phyloP scores from a whole-genome alignment of 2,797 vertebrate species.

The Tamandua tetradactyla region DNA sequence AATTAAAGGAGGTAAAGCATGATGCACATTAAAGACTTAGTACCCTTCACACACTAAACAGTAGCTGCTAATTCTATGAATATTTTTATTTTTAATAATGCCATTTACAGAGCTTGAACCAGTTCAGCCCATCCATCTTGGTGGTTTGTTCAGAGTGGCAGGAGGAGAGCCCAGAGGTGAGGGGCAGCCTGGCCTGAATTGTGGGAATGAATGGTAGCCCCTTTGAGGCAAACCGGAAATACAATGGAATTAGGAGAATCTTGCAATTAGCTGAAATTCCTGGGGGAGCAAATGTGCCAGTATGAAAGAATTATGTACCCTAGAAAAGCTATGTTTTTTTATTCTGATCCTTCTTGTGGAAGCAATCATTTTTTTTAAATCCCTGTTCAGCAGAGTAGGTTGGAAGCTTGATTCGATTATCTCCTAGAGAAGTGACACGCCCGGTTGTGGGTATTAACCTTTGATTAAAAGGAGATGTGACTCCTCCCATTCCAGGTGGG shows the following conservation, averaged over 20 bases:
- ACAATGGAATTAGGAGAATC: background rate
- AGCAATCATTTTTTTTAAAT: too few relatives aligned
- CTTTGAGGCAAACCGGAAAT: background rate
- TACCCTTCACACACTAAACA: background rate
- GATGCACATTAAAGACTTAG: background rate
- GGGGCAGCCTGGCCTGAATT: background rate
- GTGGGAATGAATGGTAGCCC: background rate
- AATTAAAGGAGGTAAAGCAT: slow-evolving; percentile 10
- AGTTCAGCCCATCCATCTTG: background rate
- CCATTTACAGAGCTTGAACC: background rate
- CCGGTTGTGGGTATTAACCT: too few relatives aligned
- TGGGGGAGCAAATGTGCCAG: too few relatives aligned
- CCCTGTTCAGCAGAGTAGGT: too few relatives aligned
- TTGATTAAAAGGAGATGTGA: too few relatives aligned
- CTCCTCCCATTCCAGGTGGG: too few relatives aligned
- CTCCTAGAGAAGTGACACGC: too few relatives aligned
- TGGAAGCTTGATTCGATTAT: too few relatives aligned
- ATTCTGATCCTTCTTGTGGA: too few relatives aligned
- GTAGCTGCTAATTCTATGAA: background rate
- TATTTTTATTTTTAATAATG: background rate
- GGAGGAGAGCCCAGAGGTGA: background rate
- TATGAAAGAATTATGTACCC: too few relatives aligned
- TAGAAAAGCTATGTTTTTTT: too few relatives aligned
- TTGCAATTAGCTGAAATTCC: background rate
- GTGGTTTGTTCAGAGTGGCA: background rate